Evolutionary conservation across 1,140 invertebrate species (phyloP), one percentile per base, ranked within the genome.

Genomic region (Euwallacea fornicatus): DNA sequence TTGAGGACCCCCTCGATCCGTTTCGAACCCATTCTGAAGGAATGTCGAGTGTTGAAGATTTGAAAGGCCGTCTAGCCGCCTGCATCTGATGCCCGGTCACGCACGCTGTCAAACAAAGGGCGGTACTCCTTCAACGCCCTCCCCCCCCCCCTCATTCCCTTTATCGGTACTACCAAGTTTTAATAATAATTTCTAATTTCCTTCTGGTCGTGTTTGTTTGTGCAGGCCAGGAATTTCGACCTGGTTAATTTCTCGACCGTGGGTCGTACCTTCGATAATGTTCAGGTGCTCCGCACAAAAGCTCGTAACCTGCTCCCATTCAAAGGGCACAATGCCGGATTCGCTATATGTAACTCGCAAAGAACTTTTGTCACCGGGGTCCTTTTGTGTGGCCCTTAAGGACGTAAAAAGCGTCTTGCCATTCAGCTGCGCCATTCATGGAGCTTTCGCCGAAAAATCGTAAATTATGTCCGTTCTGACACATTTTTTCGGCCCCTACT

Each of bases 211-310:
- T 65, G 10, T 13, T 65, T 65, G 33, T 33, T 10, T 53, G 15
- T 65, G 11, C 11, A 54, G 43, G 42, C 11, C 41, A 67, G 43
- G 43, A 69, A 61, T 69, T 69, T 64, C 44, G 58, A 62, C 59
- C 68, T 62, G 53, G 68, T n/a, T 61, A 33, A 33, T 33, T 69
- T 58, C 54, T 33, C 7, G 42, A n/a, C 55, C 44, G 44, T 68
- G 42, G 11, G 10, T 46, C 21, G 42, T 55, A 55, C 58, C 67
- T 62, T 62, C 21, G 21, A 33, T 56, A 70, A 70, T 42, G 60
- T 70, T 70, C 68, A 70, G 68, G 68, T 70, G 59, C 68, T 54
- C 68, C 59, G 61, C 47, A 70, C 68, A 70, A 70, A 64, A 70
- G 68, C 46, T 41, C 61, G 56, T 70, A 70, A 70, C 68, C 68